Evolutionary conservation across 2,797 vertebrate species (phyloP), one percentile per base, ranked within the genome.

Genomic region (Harpagifer antarcticus): DNA sequence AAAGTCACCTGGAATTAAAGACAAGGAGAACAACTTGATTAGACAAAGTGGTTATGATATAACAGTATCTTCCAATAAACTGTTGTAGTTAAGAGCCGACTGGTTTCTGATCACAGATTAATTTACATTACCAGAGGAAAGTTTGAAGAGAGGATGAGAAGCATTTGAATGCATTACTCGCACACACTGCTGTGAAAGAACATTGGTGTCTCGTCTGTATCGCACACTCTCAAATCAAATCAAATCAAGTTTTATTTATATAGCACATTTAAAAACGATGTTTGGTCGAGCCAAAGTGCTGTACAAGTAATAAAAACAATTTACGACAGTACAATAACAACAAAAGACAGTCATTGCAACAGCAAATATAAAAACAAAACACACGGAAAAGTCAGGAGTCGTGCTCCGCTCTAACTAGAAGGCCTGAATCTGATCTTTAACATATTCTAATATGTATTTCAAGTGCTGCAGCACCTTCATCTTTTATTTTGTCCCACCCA

Each of bases 1-100:
- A 99, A 92, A 0, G 98, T 99, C 80, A 99, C 97, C 98, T 99
- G 74, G 66, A 91, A 78, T 74, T 27, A 77, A 83, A 80, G 47
- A 81, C 43, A 66, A 76, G 52, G n/a, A 78, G 40, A 68, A 49
- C 71, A 9, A 74, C 64, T 40, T 56, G 17, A 79, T 83, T 66
- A 79, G 73, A 80, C 16, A 9, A 7, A 5, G 23, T 14, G 19
- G 49, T 60, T 47, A 73, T 59, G 17, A 78, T 72, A 50, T 56
- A 27, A 27, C 27, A 27, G 27, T 27, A 27, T 27, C 27, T 27
- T 27, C 27, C 27, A 27, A 27, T 5, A 27, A 27, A 27, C 27
- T 20, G 55, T 56, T n/a, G 43, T 37, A 13, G 45, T 65, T 83
- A 52, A 48, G 57, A 68, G 65, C 16, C 0, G 2, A 14, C 40